These are phyloP conservation scores for Xyliphius kryptos DNA, from an alignment of 2,113 vertebrate species.

Conservation along the genomic window DNA sequence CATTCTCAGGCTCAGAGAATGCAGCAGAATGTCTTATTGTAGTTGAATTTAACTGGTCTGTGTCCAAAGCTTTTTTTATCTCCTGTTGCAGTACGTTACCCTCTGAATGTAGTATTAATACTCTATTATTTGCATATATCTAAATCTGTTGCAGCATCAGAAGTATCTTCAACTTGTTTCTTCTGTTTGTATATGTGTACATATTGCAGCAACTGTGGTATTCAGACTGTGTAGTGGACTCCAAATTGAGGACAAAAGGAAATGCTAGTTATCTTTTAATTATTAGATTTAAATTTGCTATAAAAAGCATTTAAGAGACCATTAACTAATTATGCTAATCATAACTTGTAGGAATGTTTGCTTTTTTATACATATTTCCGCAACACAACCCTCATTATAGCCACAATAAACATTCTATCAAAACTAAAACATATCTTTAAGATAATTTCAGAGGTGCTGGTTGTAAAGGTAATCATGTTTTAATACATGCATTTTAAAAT, in stretches of 20 bases:
- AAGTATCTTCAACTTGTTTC: background rate
- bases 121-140: background rate
- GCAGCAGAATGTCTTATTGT: constrained; percentile 13
- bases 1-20: constrained; percentile 30
- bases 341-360: too few relatives aligned
- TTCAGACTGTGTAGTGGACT: background rate
- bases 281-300: background rate
- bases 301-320: too few relatives aligned
- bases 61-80: background rate
- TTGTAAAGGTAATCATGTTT: too few relatives aligned
- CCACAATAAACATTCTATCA: too few relatives aligned
- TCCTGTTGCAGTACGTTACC: background rate
- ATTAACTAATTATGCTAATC: too few relatives aligned
- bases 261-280: background rate
- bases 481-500: too few relatives aligned
- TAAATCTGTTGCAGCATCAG: background rate
- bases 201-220: background rate
- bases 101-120: background rate
- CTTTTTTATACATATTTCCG: too few relatives aligned
- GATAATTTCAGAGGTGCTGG: too few relatives aligned
- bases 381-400: too few relatives aligned
- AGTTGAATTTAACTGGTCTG: background rate
- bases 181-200: background rate
- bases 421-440: too few relatives aligned
- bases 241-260: background rate